These are phyloP conservation scores for Dufourea novaeangliae DNA, from an alignment of 1,140 invertebrate species.

Conservation along the genomic window DNA sequence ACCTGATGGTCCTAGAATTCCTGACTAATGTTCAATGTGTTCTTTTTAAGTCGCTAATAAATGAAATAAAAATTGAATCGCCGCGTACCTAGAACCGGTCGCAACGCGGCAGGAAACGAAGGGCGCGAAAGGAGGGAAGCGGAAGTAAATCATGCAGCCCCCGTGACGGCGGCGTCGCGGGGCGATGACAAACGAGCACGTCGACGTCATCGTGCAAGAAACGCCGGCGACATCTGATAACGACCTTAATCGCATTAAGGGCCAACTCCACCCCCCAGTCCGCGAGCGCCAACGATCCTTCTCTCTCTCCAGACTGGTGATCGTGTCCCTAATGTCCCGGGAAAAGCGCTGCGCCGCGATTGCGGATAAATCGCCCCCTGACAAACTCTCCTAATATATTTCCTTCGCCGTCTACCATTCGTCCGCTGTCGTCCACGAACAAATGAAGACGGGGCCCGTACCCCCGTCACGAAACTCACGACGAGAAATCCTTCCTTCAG, in stretches of 20 bases:
- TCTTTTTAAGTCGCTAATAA: not conserved
- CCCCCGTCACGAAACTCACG: constrained; percentile 7
- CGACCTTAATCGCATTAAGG: constrained; percentile 78
- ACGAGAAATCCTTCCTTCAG: too few relatives aligned
- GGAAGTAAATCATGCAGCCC: constrained; percentile 80
- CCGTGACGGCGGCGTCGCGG: constrained; percentile 77
- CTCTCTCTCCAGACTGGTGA: constrained; percentile 33
- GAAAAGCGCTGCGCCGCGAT: constrained; percentile 58
- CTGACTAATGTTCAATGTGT: not conserved
- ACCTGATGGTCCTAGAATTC: too few relatives aligned
- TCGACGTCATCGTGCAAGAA: constrained; percentile 74
- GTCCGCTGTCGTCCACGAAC: not conserved
- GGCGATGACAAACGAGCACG: constrained; percentile 79
- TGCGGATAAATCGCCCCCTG: constrained; percentile 62
- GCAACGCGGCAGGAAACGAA: constrained; percentile 48
- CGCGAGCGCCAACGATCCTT: constrained; percentile 44
- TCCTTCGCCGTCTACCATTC: constrained; percentile 25
- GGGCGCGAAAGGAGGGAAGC: constrained; percentile 69
- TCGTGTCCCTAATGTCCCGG: constrained; percentile 65
- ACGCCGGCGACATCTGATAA: constrained; percentile 80
- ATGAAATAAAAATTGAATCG: constrained; percentile 32
- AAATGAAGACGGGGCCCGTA: constrained; percentile 23
- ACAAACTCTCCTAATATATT: constrained; percentile 44
- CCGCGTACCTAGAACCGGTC: constrained; percentile 54
- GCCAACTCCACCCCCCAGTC: constrained; percentile 41